Conservation (phyloP, 2,888 invertebrate species). For the Heliconius sara region DNA sequence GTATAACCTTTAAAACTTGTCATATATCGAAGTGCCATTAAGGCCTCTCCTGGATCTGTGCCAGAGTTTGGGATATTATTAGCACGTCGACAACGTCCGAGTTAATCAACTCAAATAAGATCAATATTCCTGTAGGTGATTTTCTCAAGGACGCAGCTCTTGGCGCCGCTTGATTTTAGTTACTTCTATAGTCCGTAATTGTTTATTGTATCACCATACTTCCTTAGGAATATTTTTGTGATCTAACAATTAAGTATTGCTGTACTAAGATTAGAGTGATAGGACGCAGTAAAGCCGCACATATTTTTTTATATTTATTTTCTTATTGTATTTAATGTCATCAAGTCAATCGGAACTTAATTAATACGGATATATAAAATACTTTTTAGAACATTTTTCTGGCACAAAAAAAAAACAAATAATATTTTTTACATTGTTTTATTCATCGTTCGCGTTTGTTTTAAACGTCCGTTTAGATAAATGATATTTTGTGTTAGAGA, state of each 20-base stretch:
- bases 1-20: slow-evolving; percentile 77
- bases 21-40: slow-evolving; percentile 81
- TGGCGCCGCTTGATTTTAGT: slow-evolving; percentile 43
- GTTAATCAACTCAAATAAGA: slow-evolving; percentile 84
- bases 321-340: background rate
- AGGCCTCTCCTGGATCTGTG: slow-evolving; percentile 79
- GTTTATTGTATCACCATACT: background rate
- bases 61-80: slow-evolving; percentile 80
- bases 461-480: background rate
- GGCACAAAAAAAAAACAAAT: background rate
- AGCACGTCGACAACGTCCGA: slow-evolving; percentile 79
- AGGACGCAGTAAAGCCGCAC: background rate
- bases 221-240: background rate
- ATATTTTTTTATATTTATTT: background rate
- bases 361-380: background rate
- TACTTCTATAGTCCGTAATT: background rate
- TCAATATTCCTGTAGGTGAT: slow-evolving; percentile 81
- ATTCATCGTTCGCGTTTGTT: background rate
- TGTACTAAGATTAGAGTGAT: background rate
- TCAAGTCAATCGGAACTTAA: background rate
- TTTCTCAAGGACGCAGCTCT: slow-evolving; percentile 60
- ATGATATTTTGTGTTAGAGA: slow-evolving; percentile 43
- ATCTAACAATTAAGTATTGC: background rate
- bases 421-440: background rate
- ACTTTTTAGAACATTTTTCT: background rate